Percentiles rank a stretch among this genome's conserved stretches.
Evolutionary conservation across 1,140 invertebrate genomes (phyloP).

Genomic region (Brachystomella parvula): DNA sequence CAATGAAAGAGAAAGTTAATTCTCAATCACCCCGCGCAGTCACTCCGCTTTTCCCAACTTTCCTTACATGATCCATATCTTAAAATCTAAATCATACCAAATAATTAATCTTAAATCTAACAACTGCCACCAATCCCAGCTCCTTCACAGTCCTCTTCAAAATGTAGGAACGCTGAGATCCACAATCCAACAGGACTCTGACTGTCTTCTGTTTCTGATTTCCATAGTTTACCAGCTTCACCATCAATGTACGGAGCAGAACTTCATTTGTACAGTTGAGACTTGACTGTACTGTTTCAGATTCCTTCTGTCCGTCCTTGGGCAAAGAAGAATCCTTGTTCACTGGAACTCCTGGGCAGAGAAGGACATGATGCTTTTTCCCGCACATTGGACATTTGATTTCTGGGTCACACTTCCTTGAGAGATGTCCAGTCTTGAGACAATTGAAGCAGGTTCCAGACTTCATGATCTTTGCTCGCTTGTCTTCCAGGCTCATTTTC

Average conservation of each 20-base stretch:
- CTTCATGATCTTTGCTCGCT: neutral
- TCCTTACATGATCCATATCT: too few relatives aligned
- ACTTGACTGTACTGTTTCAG: neutral
- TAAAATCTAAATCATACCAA: too few relatives aligned
- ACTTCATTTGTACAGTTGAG: constrained; percentile 9
- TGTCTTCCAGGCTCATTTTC: neutral
- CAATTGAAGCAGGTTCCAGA: constrained; percentile 9
- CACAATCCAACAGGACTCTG: constrained; percentile 5
- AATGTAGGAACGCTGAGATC: constrained; percentile 10
- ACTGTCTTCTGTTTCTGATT: neutral
- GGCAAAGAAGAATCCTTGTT: too few relatives aligned
- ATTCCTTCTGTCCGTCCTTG: too few relatives aligned
- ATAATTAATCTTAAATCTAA: too few relatives aligned
- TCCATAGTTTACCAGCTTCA: neutral
- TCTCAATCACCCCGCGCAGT: too few relatives aligned
- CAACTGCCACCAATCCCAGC: too few relatives aligned
- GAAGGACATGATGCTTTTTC: neutral
- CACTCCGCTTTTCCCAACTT: too few relatives aligned
- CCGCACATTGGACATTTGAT: constrained; percentile 8
- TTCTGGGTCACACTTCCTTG: neutral
- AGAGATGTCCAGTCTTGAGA: neutral
- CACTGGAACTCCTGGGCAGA: constrained; percentile 12
- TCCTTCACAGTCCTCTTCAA: neutral
- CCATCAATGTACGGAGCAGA: neutral
- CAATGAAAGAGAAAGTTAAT: too few relatives aligned